Evolutionary conservation across 2,888 invertebrate genomes (phyloP), one percentile per base, ranked within the genome.

Genomic region (Drosophila seclusa): DNA sequence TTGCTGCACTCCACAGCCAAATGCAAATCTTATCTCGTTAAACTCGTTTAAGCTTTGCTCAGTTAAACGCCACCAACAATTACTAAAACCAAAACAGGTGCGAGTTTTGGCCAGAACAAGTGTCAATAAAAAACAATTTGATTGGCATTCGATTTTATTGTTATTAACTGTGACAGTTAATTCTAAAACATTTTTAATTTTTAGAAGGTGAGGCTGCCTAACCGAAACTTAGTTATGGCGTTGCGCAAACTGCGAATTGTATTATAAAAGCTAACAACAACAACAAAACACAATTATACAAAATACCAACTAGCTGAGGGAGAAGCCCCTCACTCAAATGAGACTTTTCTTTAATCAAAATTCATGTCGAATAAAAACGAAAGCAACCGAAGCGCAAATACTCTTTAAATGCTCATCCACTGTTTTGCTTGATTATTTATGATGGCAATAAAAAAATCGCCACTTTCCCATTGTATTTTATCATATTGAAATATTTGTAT

Each of bases 231-330:
- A 76, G 63, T 84, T 73, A 40, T 68, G 64, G 32, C 40, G 60
- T 55, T 74, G 68, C 53, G 68, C 71, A 77, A 83, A 65, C 64
- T 75, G 45, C 60, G 24, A 68, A 77, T 70, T 67, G 55, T 82
- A 64, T 76, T 65, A 80, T 72, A 85, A 54, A 50, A 65, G 58
- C 31, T 52, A 67, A 38, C 27, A 29, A 42, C 6, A 59, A 49
- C 16, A 50, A 31, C 31, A 53, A 68, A 42, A 69, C 29, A 29
- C 63, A 68, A 78, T 84, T 80, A 67, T 69, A 68, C 78, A 76
- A 84, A 77, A 68, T 66, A 29, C 38, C 48, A 42, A 52, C 48
- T 34, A 62, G 53, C 29, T 24, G 21, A 65, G 65, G 60, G 38
- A 68, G 72, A 80, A 67, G 48, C 42, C 32, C 40, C 57, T 61